These are phyloP conservation scores for Drosophila barbarae DNA, from an alignment of 2,888 invertebrate species.

Conservation along the genomic window DNA sequence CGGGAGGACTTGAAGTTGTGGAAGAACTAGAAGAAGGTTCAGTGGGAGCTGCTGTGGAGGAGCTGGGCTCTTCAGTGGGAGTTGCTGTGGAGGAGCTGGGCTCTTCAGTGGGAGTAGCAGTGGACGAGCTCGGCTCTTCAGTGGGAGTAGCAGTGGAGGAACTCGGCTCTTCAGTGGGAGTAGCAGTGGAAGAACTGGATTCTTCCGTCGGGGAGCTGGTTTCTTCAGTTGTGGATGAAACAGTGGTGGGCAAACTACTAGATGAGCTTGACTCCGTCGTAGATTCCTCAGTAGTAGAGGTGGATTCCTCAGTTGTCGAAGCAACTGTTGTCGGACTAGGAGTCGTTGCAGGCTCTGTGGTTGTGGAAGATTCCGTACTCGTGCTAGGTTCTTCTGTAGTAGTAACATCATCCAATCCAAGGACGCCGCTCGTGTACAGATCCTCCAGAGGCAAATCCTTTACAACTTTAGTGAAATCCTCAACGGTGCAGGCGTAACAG, in stretches of 20 bases:
- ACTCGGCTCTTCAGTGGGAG: conserved; percentile 6
- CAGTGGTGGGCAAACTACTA: background rate
- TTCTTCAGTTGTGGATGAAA: conserved; percentile 5
- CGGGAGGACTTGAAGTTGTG: conserved; percentile 9
- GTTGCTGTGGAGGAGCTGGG: background rate
- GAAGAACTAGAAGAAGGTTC: conserved; percentile 1
- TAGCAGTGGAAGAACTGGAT: background rate
- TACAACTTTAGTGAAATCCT: conserved; percentile 65
- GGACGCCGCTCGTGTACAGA: conserved; percentile 62
- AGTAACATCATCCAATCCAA: conserved; percentile 58
- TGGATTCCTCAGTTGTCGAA: background rate
- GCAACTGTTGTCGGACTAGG: conserved; percentile 4
- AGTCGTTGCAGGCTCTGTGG: background rate
- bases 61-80: conserved; percentile 3
- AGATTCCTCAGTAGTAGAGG: background rate
- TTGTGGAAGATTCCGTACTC: conserved; percentile 6
- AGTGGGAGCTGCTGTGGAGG: conserved; percentile 1
- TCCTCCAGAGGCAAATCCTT: conserved; percentile 66
- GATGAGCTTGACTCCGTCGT: background rate
- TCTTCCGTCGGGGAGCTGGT: conserved; percentile 6
- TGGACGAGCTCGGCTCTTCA: background rate
- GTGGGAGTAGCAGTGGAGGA: conserved; percentile 8
- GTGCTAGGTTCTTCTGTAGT: conserved; percentile 22
- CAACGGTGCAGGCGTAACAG: conserved; percentile 72
- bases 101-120: conserved; percentile 13